A percentile compares a stretch with the other conserved stretches of the same genome.
phyloP scores from a whole-genome alignment of 2,888 invertebrate genomes.

The Acanthosepion pharaonis region DNA sequence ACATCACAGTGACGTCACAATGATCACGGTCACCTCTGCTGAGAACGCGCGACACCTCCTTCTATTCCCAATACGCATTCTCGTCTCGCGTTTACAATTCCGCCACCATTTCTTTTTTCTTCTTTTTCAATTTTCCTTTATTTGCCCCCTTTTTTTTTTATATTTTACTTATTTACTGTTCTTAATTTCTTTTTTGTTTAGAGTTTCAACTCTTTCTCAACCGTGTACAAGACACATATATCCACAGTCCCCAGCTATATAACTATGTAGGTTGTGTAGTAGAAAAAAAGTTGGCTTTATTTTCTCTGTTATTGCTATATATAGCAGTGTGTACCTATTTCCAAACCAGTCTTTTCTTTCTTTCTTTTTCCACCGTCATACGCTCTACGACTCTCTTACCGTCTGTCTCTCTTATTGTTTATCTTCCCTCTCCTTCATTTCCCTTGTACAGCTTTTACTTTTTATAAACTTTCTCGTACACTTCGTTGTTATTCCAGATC shows the following conservation, averaged over 20 bases:
- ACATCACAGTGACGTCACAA: slow-evolving; percentile 20
- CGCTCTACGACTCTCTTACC: not conserved
- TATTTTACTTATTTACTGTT: not conserved
- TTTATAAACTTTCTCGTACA: too few relatives aligned
- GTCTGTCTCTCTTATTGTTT: not conserved
- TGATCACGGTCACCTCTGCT: slow-evolving; percentile 33
- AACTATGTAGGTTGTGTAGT: not conserved
- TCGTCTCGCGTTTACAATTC: not conserved
- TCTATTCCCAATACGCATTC: not conserved
- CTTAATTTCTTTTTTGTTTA: not conserved
- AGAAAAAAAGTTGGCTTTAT: not conserved
- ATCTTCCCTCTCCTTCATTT: not conserved
- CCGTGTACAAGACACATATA: not conserved
- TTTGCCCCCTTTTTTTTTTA: not conserved
- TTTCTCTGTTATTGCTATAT: not conserved
- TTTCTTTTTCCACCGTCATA: not conserved
- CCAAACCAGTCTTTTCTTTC: not conserved
- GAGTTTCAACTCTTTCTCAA: not conserved
- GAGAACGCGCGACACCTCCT: not conserved
- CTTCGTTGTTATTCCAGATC: too few relatives aligned
- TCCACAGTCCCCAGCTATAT: not conserved
- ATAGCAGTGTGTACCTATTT: not conserved
- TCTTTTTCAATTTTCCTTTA: not conserved
- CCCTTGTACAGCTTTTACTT: too few relatives aligned
- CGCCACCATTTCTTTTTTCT: not conserved